Evolutionary conservation across 2,797 vertebrate species (phyloP).

Genomic region (Poeciliopsis paucimaculata): DNA sequence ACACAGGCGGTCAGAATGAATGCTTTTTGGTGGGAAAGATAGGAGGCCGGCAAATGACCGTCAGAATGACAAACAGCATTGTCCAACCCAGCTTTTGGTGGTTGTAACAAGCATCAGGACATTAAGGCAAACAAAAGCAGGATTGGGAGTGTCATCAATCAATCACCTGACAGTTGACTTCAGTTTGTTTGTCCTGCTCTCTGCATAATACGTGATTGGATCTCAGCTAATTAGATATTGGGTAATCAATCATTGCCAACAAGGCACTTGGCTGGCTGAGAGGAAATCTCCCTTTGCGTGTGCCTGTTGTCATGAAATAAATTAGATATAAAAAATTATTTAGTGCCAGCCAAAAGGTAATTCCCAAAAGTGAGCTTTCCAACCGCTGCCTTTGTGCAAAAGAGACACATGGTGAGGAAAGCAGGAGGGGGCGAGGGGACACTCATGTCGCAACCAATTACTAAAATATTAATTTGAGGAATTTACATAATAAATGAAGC

Average conservation of each 20-base stretch:
- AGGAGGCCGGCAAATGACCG: slow-evolving; percentile 78
- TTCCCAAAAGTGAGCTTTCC: slow-evolving; percentile 74
- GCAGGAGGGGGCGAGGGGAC: slow-evolving; percentile 22
- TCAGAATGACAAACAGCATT: slow-evolving; percentile 93
- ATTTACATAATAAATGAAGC: slow-evolving; percentile 83
- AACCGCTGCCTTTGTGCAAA: slow-evolving; percentile 71
- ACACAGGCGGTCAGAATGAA: slow-evolving; percentile 54
- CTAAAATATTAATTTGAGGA: slow-evolving; percentile 75
- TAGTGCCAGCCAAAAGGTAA: slow-evolving; percentile 80
- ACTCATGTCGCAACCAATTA: slow-evolving; percentile 77
- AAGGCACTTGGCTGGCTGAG: slow-evolving; percentile 91
- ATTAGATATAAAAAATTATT: slow-evolving; percentile 81
- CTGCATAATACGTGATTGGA: slow-evolving; percentile 99
- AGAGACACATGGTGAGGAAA: slow-evolving; percentile 64
- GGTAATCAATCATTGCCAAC: slow-evolving; percentile 99
- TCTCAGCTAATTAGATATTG: slow-evolving; percentile 99
- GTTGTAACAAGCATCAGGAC: slow-evolving; percentile 98
- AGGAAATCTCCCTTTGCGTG: slow-evolving; percentile 81
- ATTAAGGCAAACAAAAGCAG: slow-evolving; percentile 95
- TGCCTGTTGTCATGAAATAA: slow-evolving; percentile 81
- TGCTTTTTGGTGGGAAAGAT: slow-evolving; percentile 69
- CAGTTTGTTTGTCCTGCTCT: slow-evolving; percentile 98
- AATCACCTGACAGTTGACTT: slow-evolving; percentile 93
- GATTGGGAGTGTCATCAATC: slow-evolving; percentile 98
- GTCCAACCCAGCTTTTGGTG: slow-evolving; percentile 91